phyloP scores from a whole-genome alignment of 1,140 invertebrate genomes.

The Hycleus phaleratus region DNA sequence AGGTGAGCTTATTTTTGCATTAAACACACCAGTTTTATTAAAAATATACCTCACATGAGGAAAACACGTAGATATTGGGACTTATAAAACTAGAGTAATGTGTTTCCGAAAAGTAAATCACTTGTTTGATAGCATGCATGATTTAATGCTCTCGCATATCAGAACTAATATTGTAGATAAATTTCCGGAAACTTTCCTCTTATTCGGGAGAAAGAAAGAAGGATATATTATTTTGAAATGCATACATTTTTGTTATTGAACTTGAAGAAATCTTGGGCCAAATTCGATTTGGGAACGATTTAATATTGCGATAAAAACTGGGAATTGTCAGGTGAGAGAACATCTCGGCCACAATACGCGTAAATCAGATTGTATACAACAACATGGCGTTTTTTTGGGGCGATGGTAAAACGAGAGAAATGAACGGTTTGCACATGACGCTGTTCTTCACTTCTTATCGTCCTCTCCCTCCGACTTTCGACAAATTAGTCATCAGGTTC shows the following conservation, averaged over 20 bases:
- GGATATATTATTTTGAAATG: too few relatives aligned
- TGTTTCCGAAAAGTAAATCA: not conserved
- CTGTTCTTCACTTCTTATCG: conserved; percentile 21
- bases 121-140: not conserved
- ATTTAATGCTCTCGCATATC: not conserved
- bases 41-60: not conserved
- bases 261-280: too few relatives aligned
- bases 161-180: too few relatives aligned
- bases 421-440: conserved; percentile 18
- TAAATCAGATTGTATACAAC: conserved; percentile 13
- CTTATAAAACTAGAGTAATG: not conserved
- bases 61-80: not conserved
- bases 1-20: conserved; percentile 20
- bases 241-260: too few relatives aligned
- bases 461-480: conserved; percentile 16
- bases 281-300: not conserved
- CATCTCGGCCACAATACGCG: conserved; percentile 14
- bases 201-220: too few relatives aligned
- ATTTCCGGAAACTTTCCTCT: too few relatives aligned
- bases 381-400: conserved; percentile 12
- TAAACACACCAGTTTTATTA: not conserved
- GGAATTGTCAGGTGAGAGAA: conserved; percentile 15
- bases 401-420: too few relatives aligned
- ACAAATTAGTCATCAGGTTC: conserved; percentile 29
- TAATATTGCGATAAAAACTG: not conserved